A percentile compares a stretch with the other conserved stretches of the same genome.
Conservation (phyloP, 2,797 vertebrate species). For the Bradypodion ventrale region DNA sequence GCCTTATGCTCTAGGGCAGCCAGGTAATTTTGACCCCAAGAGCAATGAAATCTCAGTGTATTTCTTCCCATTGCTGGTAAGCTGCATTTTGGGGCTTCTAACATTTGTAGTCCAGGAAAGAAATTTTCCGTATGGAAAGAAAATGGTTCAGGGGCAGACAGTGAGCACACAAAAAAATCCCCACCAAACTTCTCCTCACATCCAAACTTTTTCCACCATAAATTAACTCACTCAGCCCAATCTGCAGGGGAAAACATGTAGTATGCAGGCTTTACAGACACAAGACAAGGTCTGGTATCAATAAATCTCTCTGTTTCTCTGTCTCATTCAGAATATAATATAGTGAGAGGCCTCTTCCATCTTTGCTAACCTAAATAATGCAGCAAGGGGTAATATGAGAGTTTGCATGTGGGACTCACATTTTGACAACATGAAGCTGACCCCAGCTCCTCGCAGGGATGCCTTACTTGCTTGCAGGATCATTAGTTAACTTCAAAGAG, state of each 20-base stretch:
- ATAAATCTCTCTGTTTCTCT: constrained; percentile 35
- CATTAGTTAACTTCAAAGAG: constrained; percentile 79
- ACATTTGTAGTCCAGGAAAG: too few species aligned
- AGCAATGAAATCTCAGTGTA: not conserved
- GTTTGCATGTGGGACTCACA: constrained; percentile 26
- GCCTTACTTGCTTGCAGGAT: constrained; percentile 59
- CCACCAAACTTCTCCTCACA: not conserved
- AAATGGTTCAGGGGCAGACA: not conserved
- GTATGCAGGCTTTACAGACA: not conserved
- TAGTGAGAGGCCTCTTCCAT: constrained; percentile 49
- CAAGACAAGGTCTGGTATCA: constrained; percentile 12
- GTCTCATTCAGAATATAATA: not conserved
- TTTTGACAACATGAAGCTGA: constrained; percentile 53
- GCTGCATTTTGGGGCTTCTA: too few species aligned
- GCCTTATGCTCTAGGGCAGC: not conserved
- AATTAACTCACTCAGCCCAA: not conserved
- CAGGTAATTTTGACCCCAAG: not conserved
- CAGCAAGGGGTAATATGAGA: constrained; percentile 13
- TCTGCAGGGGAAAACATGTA: not conserved
- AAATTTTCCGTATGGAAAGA: not conserved
- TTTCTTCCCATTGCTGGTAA: not conserved
- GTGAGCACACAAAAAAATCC: not conserved
- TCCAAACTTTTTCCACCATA: not conserved
- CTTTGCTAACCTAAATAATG: constrained; percentile 39
- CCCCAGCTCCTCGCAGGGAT: constrained; percentile 52